A percentile compares a stretch with the other conserved stretches of the same genome.
phyloP scores from a whole-genome alignment of 2,113 vertebrate species.

The Pseudorectes ferrugineus region DNA sequence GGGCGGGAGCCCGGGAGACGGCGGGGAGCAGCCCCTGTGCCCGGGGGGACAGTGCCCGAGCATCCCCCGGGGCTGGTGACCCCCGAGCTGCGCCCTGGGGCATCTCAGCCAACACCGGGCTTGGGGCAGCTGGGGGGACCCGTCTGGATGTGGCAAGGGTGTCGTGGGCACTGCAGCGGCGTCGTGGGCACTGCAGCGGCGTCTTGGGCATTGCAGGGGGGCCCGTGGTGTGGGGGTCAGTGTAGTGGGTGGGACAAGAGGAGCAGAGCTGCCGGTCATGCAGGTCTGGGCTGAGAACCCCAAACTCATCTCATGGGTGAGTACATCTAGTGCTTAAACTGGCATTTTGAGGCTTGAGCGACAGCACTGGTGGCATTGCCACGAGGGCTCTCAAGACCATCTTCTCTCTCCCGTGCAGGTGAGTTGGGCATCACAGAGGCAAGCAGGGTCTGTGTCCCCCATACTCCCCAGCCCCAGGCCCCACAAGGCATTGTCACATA shows the following conservation, averaged over 20 bases:
- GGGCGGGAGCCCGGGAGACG: background rate
- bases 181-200: background rate
- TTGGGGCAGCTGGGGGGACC: background rate
- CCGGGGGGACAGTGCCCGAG: background rate
- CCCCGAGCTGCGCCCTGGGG: background rate
- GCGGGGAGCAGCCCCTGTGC: background rate
- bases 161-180: background rate
- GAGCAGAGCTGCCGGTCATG: background rate
- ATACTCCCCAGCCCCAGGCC: rapidly evolving
- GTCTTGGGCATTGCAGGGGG: background rate
- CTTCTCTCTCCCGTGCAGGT: background rate
- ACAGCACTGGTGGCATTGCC: background rate
- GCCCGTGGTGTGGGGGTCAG: rapidly evolving
- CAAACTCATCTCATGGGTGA: background rate
- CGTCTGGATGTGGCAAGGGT: background rate
- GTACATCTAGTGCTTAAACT: background rate
- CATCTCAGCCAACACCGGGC: background rate
- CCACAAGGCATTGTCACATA: rapidly evolving
- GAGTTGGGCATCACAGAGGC: background rate
- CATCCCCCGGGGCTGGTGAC: background rate
- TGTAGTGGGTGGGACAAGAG: background rate
- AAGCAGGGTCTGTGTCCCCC: rapidly evolving
- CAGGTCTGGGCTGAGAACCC: background rate
- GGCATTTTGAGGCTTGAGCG: background rate
- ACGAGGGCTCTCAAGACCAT: background rate